A percentile compares a stretch with the other conserved stretches of the same genome.
Evolutionary conservation across 2,113 vertebrate genomes (phyloP).

Genomic region (Chaetura pelagica): DNA sequence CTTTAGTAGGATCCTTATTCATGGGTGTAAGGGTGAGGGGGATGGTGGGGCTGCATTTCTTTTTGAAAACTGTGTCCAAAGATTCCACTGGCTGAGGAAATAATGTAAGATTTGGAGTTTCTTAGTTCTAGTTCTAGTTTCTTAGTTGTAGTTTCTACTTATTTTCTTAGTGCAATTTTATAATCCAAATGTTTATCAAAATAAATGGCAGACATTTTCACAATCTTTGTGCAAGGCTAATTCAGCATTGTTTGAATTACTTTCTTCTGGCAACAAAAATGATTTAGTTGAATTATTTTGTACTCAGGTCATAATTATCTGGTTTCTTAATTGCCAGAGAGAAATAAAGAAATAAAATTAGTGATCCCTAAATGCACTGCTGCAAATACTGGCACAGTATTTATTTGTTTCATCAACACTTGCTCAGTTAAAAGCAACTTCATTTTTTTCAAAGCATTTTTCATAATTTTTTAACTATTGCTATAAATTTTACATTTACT

Average conservation of each 20-base stretch:
- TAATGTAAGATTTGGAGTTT: not conserved
- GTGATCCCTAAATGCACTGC: slow-evolving; percentile 32
- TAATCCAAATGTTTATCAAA: slow-evolving; percentile 1
- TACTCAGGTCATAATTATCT: not conserved
- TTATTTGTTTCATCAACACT: slow-evolving; percentile 1
- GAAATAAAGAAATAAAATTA: slow-evolving; percentile 32
- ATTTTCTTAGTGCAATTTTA: not conserved
- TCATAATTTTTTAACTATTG: not conserved
- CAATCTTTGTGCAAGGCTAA: not conserved
- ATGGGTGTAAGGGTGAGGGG: fast-evolving
- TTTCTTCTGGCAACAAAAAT: not conserved
- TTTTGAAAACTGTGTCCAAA: not conserved
- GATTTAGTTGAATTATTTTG: slow-evolving; percentile 27
- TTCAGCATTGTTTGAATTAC: not conserved
- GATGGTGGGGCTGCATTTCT: not conserved
- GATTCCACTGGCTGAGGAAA: not conserved
- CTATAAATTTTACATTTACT: not conserved
- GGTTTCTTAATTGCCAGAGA: slow-evolving; percentile 23
- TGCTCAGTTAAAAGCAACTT: slow-evolving; percentile 20
- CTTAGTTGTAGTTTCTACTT: not conserved
- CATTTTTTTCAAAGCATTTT: not conserved
- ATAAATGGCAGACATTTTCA: not conserved
- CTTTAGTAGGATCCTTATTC: not conserved
- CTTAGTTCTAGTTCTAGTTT: not conserved
- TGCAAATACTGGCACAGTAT: not conserved